These are phyloP conservation scores for Phaethornis superciliosus DNA, from an alignment of 2,113 vertebrate genomes.

Conservation along the genomic window DNA sequence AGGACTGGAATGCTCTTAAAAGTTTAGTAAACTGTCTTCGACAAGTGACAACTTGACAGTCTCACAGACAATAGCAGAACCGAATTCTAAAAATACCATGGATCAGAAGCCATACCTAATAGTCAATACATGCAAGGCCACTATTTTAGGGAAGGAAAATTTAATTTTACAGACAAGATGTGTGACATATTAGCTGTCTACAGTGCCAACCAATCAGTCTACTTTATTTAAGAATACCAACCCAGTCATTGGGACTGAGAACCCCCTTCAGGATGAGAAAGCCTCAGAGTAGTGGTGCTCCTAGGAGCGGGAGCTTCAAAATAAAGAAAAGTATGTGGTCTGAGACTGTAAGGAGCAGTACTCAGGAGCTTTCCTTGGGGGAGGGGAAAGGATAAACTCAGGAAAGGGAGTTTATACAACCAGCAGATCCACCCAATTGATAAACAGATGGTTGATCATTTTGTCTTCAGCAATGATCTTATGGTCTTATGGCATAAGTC, in stretches of 20 bases:
- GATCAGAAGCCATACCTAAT: not conserved
- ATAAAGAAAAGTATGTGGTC: not conserved
- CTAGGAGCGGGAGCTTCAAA: not conserved
- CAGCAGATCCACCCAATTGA: not conserved
- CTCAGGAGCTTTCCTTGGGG: not conserved
- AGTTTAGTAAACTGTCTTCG: not conserved
- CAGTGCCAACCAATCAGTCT: not conserved
- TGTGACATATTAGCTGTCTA: not conserved
- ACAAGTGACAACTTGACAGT: not conserved
- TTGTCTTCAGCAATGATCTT: not conserved
- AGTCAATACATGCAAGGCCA: not conserved
- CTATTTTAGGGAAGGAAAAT: not conserved
- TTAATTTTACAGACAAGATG: not conserved
- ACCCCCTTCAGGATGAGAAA: not conserved
- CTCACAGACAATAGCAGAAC: not conserved
- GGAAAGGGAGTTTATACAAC: not conserved
- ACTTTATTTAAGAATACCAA: not conserved
- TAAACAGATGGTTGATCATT: not conserved
- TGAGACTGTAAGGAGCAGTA: not conserved
- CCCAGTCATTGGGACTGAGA: not conserved
- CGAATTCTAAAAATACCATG: not conserved
- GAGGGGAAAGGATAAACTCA: not conserved
- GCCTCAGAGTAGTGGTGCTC: accelerated
- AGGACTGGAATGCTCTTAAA: not conserved
- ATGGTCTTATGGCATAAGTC: not conserved